Percentiles rank a stretch among this genome's conserved stretches.
phyloP scores from a whole-genome alignment of 1,140 invertebrate genomes.

The Asobara japonica region DNA sequence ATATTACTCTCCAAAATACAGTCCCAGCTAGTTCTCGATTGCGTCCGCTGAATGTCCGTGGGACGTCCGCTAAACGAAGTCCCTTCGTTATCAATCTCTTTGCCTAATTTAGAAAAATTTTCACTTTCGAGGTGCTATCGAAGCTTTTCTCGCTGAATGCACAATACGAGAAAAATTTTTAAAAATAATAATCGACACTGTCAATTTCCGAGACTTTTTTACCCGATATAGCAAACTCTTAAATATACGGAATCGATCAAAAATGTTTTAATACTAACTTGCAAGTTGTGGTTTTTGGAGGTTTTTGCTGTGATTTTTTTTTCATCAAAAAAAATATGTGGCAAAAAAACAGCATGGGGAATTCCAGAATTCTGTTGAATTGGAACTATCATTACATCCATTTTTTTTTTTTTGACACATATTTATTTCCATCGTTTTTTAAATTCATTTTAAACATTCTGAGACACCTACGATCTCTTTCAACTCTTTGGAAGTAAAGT shows the following conservation, averaged over 20 bases:
- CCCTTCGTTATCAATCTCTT: neutral
- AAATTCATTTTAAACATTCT: slow-evolving; percentile 33
- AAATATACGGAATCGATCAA: no score
- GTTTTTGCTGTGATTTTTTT: no score
- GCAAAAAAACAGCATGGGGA: no score
- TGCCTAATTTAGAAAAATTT: neutral
- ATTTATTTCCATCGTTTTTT: slow-evolving; percentile 30
- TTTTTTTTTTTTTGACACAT: slow-evolving; percentile 33
- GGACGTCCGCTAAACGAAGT: no score
- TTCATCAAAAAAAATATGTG: no score
- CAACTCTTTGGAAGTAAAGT: slow-evolving; percentile 22
- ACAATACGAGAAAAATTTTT: no score
- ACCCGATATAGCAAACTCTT: no score
- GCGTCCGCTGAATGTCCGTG: slow-evolving; percentile 12
- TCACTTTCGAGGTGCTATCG: slow-evolving; percentile 20
- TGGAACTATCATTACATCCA: no score
- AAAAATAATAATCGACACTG: neutral
- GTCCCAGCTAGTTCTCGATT: slow-evolving; percentile 16
- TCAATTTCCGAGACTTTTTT: neutral
- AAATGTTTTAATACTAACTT: neutral
- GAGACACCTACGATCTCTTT: slow-evolving; percentile 40
- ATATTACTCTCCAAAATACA: slow-evolving; percentile 7
- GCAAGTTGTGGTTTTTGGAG: neutral
- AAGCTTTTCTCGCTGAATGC: neutral
- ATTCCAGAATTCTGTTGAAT: no score